Conservation (phyloP, 1,140 invertebrate genomes). For the Aphelenchoides besseyi region DNA sequence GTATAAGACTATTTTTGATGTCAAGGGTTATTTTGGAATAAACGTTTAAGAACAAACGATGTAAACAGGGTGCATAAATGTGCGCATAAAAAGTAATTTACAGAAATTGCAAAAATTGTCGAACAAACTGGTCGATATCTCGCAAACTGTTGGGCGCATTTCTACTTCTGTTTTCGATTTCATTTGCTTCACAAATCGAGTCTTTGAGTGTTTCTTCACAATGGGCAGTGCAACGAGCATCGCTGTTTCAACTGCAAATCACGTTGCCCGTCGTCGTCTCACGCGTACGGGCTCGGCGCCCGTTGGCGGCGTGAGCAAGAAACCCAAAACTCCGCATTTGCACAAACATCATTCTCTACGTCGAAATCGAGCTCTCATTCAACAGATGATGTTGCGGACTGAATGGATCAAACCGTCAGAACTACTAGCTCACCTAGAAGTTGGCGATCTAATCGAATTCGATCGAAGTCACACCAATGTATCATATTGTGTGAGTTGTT, state of each 20-base stretch:
- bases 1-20: too few species aligned
- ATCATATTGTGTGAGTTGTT: constrained; percentile 28
- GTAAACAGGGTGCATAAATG: too few species aligned
- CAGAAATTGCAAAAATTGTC: background rate
- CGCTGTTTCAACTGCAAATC: too few species aligned
- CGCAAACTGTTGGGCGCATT: background rate
- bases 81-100: background rate
- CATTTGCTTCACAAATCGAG: background rate
- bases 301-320: background rate
- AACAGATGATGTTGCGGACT: constrained; percentile 1
- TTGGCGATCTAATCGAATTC: constrained; percentile 41
- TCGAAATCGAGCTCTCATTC: background rate
- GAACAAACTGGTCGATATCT: background rate
- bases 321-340: background rate
- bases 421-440: constrained; percentile 16
- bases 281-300: background rate
- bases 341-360: background rate
- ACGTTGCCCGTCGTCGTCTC: background rate
- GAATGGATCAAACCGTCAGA: constrained; percentile 32
- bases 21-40: too few species aligned
- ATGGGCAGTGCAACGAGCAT: background rate
- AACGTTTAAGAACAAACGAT: too few species aligned
- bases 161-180: background rate
- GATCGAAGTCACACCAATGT: background rate
- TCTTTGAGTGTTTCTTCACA: background rate